Evolutionary conservation across 2,888 invertebrate genomes (phyloP).

Genomic region (Hoplodrina ambigua): DNA sequence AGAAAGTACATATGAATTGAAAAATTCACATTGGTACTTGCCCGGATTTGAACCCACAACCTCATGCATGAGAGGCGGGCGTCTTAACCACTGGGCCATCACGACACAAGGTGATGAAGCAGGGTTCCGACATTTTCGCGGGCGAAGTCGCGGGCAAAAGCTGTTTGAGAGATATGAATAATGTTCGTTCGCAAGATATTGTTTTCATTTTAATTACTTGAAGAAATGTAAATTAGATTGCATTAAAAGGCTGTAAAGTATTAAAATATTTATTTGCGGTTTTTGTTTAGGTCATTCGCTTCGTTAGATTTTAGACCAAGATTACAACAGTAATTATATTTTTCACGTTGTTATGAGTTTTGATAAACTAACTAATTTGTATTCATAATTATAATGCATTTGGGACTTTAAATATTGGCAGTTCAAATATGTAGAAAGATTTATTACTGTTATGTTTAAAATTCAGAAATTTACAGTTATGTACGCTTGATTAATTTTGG

Average conservation of each 20-base stretch:
- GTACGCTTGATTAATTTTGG: background rate
- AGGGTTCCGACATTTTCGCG: too few species aligned
- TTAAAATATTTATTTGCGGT: background rate
- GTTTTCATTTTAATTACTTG: background rate
- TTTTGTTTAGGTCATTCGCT: background rate
- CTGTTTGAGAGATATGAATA: background rate
- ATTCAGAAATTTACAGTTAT: background rate
- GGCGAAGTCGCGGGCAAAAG: too few species aligned
- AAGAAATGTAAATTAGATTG: slow-evolving; percentile 3
- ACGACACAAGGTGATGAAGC: too few species aligned
- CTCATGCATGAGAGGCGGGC: too few species aligned
- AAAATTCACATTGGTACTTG: too few species aligned
- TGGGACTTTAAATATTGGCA: slow-evolving; percentile 1
- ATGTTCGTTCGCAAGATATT: too few species aligned
- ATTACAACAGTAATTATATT: slow-evolving; percentile 33
- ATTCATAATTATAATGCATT: slow-evolving; percentile 10
- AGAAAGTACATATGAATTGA: too few species aligned
- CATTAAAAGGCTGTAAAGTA: background rate
- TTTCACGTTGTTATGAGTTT: slow-evolving; percentile 1
- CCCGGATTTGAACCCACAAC: too few species aligned
- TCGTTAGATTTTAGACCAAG: slow-evolving; percentile 24
- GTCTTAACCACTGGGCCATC: too few species aligned
- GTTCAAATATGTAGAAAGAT: slow-evolving; percentile 13
- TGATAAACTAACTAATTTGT: slow-evolving; percentile 21
- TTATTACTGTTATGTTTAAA: slow-evolving; percentile 5